Evolutionary conservation across 1,140 invertebrate species (phyloP).

Genomic region (Pseudomyrmex cubaensis): DNA sequence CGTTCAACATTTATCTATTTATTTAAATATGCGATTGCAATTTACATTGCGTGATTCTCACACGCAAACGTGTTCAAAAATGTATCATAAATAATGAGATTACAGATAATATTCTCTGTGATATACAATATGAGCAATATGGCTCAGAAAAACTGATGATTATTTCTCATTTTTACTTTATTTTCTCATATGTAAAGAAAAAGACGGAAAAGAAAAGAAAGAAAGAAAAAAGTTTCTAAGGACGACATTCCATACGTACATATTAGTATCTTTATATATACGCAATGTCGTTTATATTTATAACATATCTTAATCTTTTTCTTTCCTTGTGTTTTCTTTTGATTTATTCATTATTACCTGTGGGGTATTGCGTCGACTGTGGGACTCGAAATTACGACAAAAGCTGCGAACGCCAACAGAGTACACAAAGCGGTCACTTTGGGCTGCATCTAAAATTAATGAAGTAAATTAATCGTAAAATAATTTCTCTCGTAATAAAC

Average conservation of each 20-base stretch:
- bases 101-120: too few species aligned
- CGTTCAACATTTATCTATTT: slow-evolving; percentile 36
- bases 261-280: too few species aligned
- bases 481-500: background rate
- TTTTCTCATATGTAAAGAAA: too few species aligned
- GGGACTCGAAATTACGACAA: slow-evolving; percentile 56
- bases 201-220: too few species aligned
- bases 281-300: background rate
- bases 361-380: slow-evolving; percentile 73
- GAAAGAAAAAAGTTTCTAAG: too few species aligned
- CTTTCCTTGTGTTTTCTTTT: background rate
- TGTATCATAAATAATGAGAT: background rate
- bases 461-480: slow-evolving; percentile 13
- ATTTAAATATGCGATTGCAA: background rate
- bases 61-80: slow-evolving; percentile 27
- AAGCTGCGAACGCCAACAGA: slow-evolving; percentile 64
- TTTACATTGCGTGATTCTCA: background rate
- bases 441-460: slow-evolving; percentile 71
- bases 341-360: slow-evolving; percentile 55
- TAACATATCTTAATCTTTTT: background rate
- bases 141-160: too few species aligned
- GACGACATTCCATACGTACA: too few species aligned
- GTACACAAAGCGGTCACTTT: slow-evolving; percentile 71
- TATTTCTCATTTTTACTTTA: too few species aligned
- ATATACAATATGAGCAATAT: too few species aligned